Conservation (phyloP, 2,888 invertebrate species). For the Pegoplata infirma region DNA sequence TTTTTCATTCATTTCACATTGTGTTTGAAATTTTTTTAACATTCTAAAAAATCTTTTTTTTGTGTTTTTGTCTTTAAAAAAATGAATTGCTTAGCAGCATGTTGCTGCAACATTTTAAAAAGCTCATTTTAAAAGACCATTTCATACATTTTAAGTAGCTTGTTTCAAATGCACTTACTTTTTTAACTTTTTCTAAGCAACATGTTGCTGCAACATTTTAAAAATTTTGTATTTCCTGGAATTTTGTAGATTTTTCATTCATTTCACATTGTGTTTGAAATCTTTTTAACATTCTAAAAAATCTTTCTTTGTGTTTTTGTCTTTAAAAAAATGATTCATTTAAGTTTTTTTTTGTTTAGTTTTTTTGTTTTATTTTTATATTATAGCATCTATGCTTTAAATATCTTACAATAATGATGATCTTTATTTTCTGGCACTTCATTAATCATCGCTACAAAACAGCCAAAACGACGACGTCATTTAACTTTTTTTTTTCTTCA, state of each 20-base stretch:
- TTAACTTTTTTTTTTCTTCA: conserved; percentile 43
- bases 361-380: conserved; percentile 8
- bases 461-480: conserved; percentile 64
- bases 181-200: conserved; percentile 4
- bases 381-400: conserved; percentile 55
- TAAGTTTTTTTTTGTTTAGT: conserved; percentile 5
- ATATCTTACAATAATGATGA: conserved; percentile 63
- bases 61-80: too few species aligned
- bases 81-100: conserved; percentile 13
- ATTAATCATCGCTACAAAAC: conserved; percentile 77
- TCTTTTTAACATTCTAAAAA: neutral
- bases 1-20: neutral
- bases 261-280: too few species aligned
- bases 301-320: neutral
- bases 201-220: too few species aligned
- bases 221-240: too few species aligned
- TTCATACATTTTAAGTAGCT: too few species aligned
- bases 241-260: neutral
- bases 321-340: conserved; percentile 52
- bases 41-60: too few species aligned
- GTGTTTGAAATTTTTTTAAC: neutral
- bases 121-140: neutral
- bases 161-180: too few species aligned
- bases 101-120: conserved; percentile 41
- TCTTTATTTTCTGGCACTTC: conserved; percentile 74